Conservation (phyloP, 2,113 vertebrate species). For the Cathartes aura region DNA sequence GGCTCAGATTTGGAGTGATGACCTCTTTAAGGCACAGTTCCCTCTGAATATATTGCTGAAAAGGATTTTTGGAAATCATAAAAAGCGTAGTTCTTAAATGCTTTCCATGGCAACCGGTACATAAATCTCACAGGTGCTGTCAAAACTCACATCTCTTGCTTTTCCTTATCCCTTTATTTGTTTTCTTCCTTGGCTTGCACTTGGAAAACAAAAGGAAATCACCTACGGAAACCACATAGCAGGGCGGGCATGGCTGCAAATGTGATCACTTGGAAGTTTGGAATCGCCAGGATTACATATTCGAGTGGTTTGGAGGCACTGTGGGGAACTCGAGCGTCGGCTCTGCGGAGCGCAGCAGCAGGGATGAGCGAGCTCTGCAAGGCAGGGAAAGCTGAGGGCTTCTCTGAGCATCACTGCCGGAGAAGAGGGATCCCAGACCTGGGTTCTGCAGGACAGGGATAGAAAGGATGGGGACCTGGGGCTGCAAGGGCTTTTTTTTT, state of each 20-base stretch:
- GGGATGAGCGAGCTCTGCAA: background rate
- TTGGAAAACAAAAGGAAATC: background rate
- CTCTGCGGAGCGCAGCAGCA: accelerated
- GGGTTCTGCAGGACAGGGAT: background rate
- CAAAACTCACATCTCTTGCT: background rate
- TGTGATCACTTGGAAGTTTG: background rate
- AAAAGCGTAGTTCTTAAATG: background rate
- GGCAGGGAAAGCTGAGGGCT: background rate
- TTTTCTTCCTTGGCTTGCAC: background rate
- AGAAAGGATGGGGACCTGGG: background rate
- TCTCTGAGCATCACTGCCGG: background rate
- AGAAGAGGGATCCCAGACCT: background rate
- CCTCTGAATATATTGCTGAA: background rate
- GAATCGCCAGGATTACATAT: accelerated
- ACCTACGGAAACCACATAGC: background rate
- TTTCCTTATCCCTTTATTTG: background rate
- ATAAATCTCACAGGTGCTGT: background rate
- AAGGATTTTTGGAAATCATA: background rate
- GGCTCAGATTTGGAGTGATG: background rate
- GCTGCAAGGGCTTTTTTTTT: background rate
- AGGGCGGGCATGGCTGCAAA: background rate
- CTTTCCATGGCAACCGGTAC: background rate
- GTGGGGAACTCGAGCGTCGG: accelerated
- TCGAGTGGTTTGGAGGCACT: background rate
- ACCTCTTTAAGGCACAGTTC: background rate